Percentiles rank a stretch among this genome's conserved stretches.
phyloP scores from a whole-genome alignment of 2,888 invertebrate genomes.

The Blastobasis lacticolella region DNA sequence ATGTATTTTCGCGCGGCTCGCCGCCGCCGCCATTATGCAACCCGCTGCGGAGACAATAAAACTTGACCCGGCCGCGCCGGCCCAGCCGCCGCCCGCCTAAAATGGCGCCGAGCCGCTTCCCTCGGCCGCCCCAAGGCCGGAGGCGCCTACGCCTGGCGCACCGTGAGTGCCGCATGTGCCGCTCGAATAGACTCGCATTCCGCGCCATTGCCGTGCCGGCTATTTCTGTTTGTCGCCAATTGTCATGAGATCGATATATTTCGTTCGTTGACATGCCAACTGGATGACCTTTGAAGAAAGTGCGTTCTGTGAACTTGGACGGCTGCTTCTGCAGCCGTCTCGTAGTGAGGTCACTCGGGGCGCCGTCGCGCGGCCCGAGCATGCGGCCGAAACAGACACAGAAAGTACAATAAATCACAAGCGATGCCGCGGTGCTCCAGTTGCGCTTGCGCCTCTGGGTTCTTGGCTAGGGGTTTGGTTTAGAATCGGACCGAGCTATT shows the following conservation, averaged over 20 bases:
- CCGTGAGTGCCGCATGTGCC: conserved; percentile 52
- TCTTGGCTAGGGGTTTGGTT: conserved; percentile 28
- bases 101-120: conserved; percentile 69
- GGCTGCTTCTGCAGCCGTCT: conserved; percentile 21
- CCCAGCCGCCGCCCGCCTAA: conserved; percentile 60
- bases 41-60: conserved; percentile 65
- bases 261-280: conserved; percentile 38
- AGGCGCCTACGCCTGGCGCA: conserved; percentile 65
- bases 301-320: conserved; percentile 32
- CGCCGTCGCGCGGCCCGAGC: conserved; percentile 21
- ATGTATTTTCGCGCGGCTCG: conserved; percentile 55
- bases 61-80: conserved; percentile 56
- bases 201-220: conserved; percentile 57
- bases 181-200: conserved; percentile 63
- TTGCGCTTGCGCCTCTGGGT: conserved; percentile 31
- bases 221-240: conserved; percentile 62
- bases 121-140: conserved; percentile 61
- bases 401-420: conserved; percentile 48
- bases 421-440: conserved; percentile 22
- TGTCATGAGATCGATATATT: conserved; percentile 29
- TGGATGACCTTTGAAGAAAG: conserved; percentile 31
- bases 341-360: conserved; percentile 5
- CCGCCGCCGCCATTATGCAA: conserved; percentile 55
- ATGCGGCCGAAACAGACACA: conserved; percentile 33
- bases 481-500: conserved; percentile 12